Conservation (phyloP, 2,797 vertebrate species). For the Capromys pilorides region DNA sequence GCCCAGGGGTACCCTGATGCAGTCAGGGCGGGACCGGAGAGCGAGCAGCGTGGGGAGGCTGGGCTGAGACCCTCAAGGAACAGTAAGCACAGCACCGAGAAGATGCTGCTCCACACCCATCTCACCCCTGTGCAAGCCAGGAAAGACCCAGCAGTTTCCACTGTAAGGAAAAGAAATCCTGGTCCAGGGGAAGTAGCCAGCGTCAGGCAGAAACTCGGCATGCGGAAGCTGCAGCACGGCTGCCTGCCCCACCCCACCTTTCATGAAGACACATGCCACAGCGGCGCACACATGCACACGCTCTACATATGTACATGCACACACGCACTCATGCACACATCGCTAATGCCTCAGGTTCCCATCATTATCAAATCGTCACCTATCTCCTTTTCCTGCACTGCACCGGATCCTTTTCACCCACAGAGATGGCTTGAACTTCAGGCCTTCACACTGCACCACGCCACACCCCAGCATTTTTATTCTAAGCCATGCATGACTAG, state of each 20-base stretch:
- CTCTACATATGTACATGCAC: neutral
- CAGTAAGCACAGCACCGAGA: neutral
- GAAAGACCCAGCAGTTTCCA: conserved; percentile 19
- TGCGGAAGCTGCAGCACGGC: neutral
- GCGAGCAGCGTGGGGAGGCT: neutral
- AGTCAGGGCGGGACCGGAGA: neutral
- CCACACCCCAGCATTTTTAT: neutral
- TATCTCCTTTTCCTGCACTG: conserved; percentile 1
- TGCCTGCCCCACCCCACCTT: neutral
- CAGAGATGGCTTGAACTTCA: neutral
- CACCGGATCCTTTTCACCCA: neutral
- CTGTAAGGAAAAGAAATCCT: neutral
- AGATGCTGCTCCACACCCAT: neutral
- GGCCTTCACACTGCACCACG: too few species aligned
- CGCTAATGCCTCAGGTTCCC: neutral
- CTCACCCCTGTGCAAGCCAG: neutral
- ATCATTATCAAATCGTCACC: neutral
- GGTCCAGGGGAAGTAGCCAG: neutral
- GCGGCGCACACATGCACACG: neutral
- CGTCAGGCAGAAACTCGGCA: neutral
- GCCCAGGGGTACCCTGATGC: neutral
- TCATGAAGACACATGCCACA: neutral
- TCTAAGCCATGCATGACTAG: neutral
- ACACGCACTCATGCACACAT: neutral
- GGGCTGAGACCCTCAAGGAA: conserved; percentile 3